Evolutionary conservation across 2,797 vertebrate species (phyloP).

Genomic region (Prionace glauca): DNA sequence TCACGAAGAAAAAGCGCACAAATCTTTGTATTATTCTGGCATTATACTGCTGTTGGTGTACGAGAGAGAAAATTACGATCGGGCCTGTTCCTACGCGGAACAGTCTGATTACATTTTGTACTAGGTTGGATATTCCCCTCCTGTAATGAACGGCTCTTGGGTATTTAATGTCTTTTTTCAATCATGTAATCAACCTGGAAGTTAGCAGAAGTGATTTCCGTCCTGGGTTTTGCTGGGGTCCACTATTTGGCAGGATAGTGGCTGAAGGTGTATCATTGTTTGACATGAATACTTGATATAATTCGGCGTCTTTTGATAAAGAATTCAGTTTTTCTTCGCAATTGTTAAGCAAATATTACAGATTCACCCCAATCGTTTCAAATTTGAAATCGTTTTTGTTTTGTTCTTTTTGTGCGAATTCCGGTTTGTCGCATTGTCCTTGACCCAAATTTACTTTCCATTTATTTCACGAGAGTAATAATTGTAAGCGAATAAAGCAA

Average conservation of each 20-base stretch:
- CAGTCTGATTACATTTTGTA: not conserved
- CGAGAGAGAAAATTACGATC: not conserved
- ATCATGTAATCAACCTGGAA: not conserved
- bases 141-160: not conserved
- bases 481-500: not conserved
- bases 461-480: not conserved
- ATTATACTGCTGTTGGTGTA: too few species aligned
- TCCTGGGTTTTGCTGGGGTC: not conserved
- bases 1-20: not conserved
- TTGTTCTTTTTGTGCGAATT: not conserved
- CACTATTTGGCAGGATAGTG: not conserved
- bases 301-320: not conserved
- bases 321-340: not conserved
- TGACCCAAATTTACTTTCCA: slow-evolving; percentile 27
- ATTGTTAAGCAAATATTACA: not conserved
- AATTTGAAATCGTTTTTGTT: not conserved
- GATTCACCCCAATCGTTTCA: not conserved
- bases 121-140: not conserved
- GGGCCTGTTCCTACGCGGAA: not conserved
- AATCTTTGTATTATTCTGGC: not conserved
- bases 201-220: not conserved
- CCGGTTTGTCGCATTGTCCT: not conserved
- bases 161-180: not conserved
- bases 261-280: not conserved
- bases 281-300: not conserved